These are phyloP conservation scores for Daboia siamensis DNA, from an alignment of 2,113 vertebrate species.

Conservation along the genomic window DNA sequence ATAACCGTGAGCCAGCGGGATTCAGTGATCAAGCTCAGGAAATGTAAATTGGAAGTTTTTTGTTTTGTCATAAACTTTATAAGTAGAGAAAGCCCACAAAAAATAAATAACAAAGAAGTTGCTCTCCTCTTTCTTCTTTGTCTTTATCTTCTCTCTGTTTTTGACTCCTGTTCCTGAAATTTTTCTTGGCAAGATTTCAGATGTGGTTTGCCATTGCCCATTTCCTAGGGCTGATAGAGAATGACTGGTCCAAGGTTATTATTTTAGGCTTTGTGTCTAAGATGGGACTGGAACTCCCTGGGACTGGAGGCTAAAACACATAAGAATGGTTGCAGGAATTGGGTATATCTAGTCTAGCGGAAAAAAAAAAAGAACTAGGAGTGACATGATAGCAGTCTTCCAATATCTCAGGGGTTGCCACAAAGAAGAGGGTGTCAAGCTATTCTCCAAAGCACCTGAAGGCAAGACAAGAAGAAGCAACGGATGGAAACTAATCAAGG, in stretches of 20 bases:
- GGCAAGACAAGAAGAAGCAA: no score
- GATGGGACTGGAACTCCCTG: background rate
- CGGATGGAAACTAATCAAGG: no score
- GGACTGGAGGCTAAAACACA: no score
- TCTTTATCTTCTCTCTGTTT: background rate
- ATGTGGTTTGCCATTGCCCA: background rate
- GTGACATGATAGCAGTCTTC: no score
- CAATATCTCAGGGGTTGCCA: no score
- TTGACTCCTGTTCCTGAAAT: background rate
- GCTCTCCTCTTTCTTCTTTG: background rate
- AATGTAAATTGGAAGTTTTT: background rate
- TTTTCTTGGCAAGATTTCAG: background rate
- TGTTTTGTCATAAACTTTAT: background rate
- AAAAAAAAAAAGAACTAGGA: fast-evolving
- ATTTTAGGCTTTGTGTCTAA: background rate
- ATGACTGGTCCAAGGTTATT: background rate
- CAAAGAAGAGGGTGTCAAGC: no score
- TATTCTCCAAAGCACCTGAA: no score
- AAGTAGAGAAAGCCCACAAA: background rate
- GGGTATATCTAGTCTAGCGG: no score
- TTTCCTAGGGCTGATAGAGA: background rate
- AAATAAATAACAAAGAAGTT: background rate
- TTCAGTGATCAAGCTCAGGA: background rate
- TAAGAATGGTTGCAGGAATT: no score
- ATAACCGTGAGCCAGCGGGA: background rate